Percentiles rank a stretch among this genome's conserved stretches.
Evolutionary conservation across 2,113 vertebrate genomes (phyloP).

Genomic region (Vulpes vulpes): DNA sequence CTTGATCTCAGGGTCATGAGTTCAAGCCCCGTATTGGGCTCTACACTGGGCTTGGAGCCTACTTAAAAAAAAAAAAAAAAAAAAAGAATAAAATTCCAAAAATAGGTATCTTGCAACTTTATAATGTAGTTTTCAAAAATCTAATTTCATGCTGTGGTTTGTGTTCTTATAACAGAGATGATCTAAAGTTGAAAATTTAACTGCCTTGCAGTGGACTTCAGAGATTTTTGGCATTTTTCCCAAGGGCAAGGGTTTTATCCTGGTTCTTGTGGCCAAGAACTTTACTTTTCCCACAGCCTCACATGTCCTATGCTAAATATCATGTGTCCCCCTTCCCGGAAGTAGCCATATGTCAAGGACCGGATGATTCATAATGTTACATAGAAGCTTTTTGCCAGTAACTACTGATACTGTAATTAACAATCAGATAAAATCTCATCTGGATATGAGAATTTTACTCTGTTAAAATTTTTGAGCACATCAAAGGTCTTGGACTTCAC

Average conservation of each 20-base stretch:
- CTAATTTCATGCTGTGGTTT: conserved; percentile 1
- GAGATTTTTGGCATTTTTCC: conserved; percentile 74
- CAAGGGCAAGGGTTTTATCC: conserved; percentile 66
- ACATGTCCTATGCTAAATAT: conserved; percentile 75
- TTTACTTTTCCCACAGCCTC: conserved; percentile 81
- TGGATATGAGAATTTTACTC: conserved; percentile 54
- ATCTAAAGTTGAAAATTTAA: conserved; percentile 63
- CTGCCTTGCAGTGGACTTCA: conserved; percentile 52
- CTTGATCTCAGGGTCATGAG: neutral
- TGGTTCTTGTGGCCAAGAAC: conserved; percentile 70
- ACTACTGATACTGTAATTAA: conserved; percentile 36
- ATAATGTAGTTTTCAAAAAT: conserved; percentile 48
- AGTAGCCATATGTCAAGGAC: conserved; percentile 49
- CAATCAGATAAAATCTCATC: conserved; percentile 52
- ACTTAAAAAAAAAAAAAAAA: neutral
- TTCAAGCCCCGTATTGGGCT: neutral
- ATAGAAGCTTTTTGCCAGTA: conserved; percentile 34
- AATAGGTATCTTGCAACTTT: conserved; percentile 30
- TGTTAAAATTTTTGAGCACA: conserved; percentile 32
- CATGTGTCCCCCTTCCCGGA: conserved; percentile 64
- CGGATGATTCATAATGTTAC: conserved; percentile 70
- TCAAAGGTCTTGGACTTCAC: conserved; percentile 8
- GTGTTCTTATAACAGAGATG: conserved; percentile 44
- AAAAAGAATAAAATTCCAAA: neutral
- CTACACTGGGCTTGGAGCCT: neutral